Base-by-base conservation (phyloP, 2,113 vertebrate genomes). In the Typhlomys cinereus region DNA sequence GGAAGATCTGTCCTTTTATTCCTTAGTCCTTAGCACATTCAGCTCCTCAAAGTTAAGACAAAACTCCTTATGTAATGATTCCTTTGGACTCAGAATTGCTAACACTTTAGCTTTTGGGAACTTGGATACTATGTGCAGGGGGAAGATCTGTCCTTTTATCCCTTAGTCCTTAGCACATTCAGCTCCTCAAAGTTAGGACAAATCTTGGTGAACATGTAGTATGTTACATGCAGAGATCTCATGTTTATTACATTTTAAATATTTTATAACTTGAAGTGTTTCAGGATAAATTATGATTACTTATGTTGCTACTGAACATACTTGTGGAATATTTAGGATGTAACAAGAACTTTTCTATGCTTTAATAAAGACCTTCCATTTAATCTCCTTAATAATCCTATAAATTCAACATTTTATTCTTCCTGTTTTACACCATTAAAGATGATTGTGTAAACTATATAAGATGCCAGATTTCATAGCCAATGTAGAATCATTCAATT, bases 351-450 rank as follows among this genome's bases (percentile, higher is more conserved):
- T 12, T 87, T 27, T 83, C 9, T 67, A 64, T 84, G 8, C 74
- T 34, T 52, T 87, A 79, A 29, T 74, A 18, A 83, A 83, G n/a
- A n/a, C 70, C 20, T 7, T 27, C 15, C 27, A 82, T 86, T 88
- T 88, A 91, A 75, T 89, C 34, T 67, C 95, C 52, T 87, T 14
- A 83, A 78, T 71, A 46, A 69, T 6, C 4, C 36, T 62, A 20
- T 59, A 5, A 89, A 91, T 41, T 88, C 15, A 83, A 70, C 64
- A 85, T 90, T 31, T 80, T 79, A 64, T 39, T 92, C 34, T 69
- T 13, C 44, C 41, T n/a, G 76, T 90, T 93, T 81, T 87, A 81
- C 14, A 92, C 92, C 18, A 95, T 83, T 87, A 89, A 71, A 85
- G 44, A 64, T 81, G 34, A 94, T 71, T 92, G 64, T 86, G 20